Conservation (phyloP, 2,113 vertebrate genomes). For the Sciurus niger region DNA sequence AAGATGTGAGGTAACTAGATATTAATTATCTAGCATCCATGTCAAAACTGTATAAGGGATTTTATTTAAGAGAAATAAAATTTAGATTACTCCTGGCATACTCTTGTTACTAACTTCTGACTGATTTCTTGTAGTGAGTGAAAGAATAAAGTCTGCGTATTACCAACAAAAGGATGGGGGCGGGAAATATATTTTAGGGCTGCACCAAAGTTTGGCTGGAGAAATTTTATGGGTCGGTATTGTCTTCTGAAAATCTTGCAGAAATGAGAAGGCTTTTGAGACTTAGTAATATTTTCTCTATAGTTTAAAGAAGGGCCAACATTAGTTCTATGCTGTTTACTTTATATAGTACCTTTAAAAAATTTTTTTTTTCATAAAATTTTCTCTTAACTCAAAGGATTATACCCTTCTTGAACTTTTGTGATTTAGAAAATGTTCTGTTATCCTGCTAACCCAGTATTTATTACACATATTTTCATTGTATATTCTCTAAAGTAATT, state of each 20-base stretch:
- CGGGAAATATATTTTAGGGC: not conserved
- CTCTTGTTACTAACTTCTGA: not conserved
- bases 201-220: not conserved
- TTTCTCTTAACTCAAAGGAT: not conserved
- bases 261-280: not conserved
- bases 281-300: constrained; percentile 6
- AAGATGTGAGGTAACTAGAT: constrained; percentile 98
- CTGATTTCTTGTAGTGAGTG: not conserved
- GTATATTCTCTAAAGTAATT: constrained; percentile 39
- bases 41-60: not conserved
- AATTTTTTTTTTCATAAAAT: constrained; percentile 49
- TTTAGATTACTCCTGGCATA: not conserved
- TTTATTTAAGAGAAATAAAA: constrained; percentile 48
- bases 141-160: not conserved
- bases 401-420: not conserved
- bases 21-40: constrained; percentile 8
- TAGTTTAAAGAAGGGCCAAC: not conserved
- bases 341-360: constrained; percentile 10
- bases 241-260: not conserved
- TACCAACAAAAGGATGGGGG: not conserved
- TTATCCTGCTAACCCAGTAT: constrained; percentile 2
- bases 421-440: constrained; percentile 44
- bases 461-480: constrained; percentile 47
- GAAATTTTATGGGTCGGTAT: not conserved
- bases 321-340: constrained; percentile 18